These are phyloP conservation scores for Rana temporaria DNA, from an alignment of 2,113 vertebrate genomes.

Conservation along the genomic window DNA sequence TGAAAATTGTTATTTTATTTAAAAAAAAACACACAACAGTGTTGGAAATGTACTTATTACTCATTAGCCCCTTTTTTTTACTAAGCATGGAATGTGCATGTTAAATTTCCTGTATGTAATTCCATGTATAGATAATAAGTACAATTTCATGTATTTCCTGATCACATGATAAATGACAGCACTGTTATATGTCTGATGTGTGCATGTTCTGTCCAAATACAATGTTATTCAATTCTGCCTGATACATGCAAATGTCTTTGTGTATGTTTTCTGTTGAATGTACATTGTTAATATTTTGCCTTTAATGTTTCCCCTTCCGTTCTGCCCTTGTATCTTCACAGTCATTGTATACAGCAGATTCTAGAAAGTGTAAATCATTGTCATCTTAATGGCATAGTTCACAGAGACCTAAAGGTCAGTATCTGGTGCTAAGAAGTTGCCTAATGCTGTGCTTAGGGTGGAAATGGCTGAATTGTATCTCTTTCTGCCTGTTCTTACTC, in stretches of 20 bases:
- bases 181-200: conserved; percentile 10
- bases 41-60: conserved; percentile 48
- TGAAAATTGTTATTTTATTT: conserved; percentile 7
- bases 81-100: conserved; percentile 17
- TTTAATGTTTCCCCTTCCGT: conserved; percentile 85
- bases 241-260: not conserved
- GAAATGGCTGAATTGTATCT: conserved; percentile 59
- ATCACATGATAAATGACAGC: not conserved
- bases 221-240: conserved; percentile 54
- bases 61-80: not conserved
- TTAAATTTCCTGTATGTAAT: not conserved
- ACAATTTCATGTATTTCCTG: conserved; percentile 34
- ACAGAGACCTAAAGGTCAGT: conserved; percentile 99
- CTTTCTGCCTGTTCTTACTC: conserved; percentile 63
- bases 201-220: conserved; percentile 60
- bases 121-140: conserved; percentile 43
- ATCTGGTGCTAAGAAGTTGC: conserved; percentile 74
- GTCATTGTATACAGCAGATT: conserved; percentile 99
- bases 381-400: conserved; percentile 95
- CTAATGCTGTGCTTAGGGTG: conserved; percentile 65
- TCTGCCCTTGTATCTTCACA: conserved; percentile 88
- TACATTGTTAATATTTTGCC: conserved; percentile 78
- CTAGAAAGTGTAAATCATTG: conserved; percentile 99
- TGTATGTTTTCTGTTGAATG: conserved; percentile 68
- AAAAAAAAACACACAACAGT: conserved; percentile 1